Percentiles rank a stretch among this genome's conserved stretches.
These are phyloP conservation scores for Drosophila emarginata DNA, from an alignment of 2,888 invertebrate species.

Conservation along the genomic window DNA sequence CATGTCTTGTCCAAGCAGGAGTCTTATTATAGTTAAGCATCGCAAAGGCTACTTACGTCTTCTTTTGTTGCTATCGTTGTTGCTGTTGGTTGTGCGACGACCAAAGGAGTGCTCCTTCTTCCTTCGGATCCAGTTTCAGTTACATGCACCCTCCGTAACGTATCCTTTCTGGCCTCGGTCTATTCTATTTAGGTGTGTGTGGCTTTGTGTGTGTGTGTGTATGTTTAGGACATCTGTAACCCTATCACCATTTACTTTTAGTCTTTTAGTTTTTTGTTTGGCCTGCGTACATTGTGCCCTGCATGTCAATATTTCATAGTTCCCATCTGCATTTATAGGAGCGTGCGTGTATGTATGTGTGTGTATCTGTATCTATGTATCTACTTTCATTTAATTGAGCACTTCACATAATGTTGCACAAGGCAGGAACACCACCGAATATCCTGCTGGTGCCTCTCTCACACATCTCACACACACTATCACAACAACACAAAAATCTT, in stretches of 20 bases:
- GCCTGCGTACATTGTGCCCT: slow-evolving; percentile 43
- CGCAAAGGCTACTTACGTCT: slow-evolving; percentile 57
- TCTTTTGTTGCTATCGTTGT: slow-evolving; percentile 26
- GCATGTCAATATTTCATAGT: slow-evolving; percentile 66
- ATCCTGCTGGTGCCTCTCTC: slow-evolving; percentile 65
- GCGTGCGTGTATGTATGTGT: slow-evolving; percentile 22
- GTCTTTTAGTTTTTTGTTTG: slow-evolving; percentile 51
- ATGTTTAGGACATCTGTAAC: slow-evolving; percentile 72
- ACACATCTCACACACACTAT: slow-evolving; percentile 35
- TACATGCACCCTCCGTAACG: slow-evolving; percentile 33
- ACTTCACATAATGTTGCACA: slow-evolving; percentile 62
- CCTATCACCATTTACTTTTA: slow-evolving; percentile 67
- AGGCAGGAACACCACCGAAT: slow-evolving; percentile 32
- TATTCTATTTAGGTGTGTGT: slow-evolving; percentile 18
- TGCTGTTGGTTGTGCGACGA: slow-evolving; percentile 36
- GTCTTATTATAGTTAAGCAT: slow-evolving; percentile 72
- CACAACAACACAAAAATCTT: slow-evolving; percentile 38
- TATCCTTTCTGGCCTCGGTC: neutral
- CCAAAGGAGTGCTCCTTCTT: slow-evolving; percentile 48
- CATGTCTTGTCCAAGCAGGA: slow-evolving; percentile 58
- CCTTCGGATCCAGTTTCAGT: slow-evolving; percentile 63
- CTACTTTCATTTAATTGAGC: slow-evolving; percentile 62
- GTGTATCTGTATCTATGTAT: slow-evolving; percentile 17
- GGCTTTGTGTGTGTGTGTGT: slow-evolving; percentile 34
- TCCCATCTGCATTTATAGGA: slow-evolving; percentile 37